Base-by-base conservation (phyloP, 1,140 invertebrate species). In the Gryllus bimaculatus region DNA sequence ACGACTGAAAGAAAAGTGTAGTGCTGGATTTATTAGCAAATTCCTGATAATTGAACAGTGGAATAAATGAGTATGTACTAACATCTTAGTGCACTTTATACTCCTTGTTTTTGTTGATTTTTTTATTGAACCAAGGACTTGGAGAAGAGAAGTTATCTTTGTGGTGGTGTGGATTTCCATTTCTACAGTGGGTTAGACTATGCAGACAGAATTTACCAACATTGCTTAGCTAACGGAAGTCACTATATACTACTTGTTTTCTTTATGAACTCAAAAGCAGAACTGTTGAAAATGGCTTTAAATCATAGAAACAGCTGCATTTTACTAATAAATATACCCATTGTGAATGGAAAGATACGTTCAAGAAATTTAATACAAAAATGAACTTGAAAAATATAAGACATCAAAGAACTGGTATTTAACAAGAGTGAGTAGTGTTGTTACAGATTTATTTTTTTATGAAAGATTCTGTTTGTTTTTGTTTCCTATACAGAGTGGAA, bases 141-240 rank as follows among this genome's bases (percentile, higher is more conserved):
- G 48, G 47, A 47, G 47, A 48, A 76, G 76, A 77, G 48, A 47
- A 77, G 48, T 66, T 66, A 66, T 66, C 54, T 66, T 66, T 66
- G 54, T 66, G 54, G 54, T 66, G 54, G 18, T 66, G 54, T 66
- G 54, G 18, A 13, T 66, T 66, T 66, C 54, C 54, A 66, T 66
- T 66, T 66, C 54, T 66, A 66, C 54, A 66, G 54, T 66, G 54
- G 54, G 54, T 66, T 66, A 66, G 54, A 66, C 54, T 66, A 66
- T 66, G 54, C 54, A 66, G 54, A 66, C 54, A 66, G 54, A 66
- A 66, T 18, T 66, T 66, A 66, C 54, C 54, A 66, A 18, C 54
- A 66, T 66, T 66, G 18, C 54, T 66, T 66, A 18, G 54, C 18
- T 18, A 66, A 10, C 18, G 54, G 10, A 66, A 39, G 26, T 39